Percentiles rank a stretch among this genome's conserved stretches.
These are phyloP conservation scores for Lacerta bilineata DNA, from an alignment of 2,797 vertebrate genomes.

Conservation along the genomic window DNA sequence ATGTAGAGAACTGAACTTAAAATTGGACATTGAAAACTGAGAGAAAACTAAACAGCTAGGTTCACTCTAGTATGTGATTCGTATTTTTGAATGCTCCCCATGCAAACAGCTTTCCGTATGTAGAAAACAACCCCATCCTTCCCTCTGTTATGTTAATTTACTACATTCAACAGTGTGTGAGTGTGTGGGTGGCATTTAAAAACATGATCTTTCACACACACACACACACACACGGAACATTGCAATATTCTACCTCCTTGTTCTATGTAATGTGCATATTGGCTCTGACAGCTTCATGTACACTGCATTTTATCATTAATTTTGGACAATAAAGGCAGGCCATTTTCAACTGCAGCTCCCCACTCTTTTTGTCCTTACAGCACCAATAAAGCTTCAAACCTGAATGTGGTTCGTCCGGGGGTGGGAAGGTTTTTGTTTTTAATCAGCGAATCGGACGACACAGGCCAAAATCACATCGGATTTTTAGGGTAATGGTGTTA, in stretches of 20 bases:
- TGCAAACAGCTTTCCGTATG: neutral
- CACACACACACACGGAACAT: neutral
- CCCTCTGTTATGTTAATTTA: neutral
- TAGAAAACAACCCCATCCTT: neutral
- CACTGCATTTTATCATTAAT: neutral
- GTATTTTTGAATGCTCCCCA: neutral
- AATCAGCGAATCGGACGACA: neutral
- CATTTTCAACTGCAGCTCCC: neutral
- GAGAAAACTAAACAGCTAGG: too few species aligned
- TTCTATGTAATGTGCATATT: neutral
- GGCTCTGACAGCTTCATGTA: neutral
- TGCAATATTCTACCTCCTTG: neutral
- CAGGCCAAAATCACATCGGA: neutral
- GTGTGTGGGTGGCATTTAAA: neutral
- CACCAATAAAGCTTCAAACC: neutral
- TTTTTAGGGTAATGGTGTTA: neutral
- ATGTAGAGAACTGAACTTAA: too few species aligned
- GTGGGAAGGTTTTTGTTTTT: neutral
- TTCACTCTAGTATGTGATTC: too few species aligned
- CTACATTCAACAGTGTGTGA: neutral
- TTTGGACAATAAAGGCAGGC: neutral
- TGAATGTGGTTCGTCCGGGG: neutral
- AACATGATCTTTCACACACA: neutral
- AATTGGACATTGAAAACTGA: too few species aligned
- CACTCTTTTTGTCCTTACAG: neutral